Conservation (phyloP, 2,797 vertebrate genomes). For the Halcyon chelicuti region DNA sequence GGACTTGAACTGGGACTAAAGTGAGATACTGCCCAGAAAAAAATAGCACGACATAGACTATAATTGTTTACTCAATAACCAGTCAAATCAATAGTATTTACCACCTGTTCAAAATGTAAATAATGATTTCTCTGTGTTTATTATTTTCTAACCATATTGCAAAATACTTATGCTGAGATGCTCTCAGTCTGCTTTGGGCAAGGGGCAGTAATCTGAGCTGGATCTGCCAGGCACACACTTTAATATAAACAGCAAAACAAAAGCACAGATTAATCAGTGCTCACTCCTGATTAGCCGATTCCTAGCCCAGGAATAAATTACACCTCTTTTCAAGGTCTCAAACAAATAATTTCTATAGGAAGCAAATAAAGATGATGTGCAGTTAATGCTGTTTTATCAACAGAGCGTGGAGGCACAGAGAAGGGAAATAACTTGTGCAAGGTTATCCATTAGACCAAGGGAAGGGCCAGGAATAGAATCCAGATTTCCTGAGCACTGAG, state of each 20-base stretch:
- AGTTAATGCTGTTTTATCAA: neutral
- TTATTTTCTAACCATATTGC: neutral
- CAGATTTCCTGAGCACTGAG: conserved; percentile 36
- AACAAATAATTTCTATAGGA: neutral
- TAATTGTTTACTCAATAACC: neutral
- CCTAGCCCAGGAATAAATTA: neutral
- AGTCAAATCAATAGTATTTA: neutral
- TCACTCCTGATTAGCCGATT: neutral
- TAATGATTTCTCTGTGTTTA: neutral
- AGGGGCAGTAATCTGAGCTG: neutral
- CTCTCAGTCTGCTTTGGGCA: neutral
- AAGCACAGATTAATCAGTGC: neutral
- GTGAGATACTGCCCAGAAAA: neutral
- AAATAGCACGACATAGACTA: neutral
- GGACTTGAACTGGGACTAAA: neutral
- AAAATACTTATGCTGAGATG: neutral
- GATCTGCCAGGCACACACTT: neutral
- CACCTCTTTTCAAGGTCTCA: neutral
- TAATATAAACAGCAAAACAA: neutral
- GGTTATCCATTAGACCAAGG: neutral
- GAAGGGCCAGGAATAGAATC: conserved; percentile 33
- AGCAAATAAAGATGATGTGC: neutral
- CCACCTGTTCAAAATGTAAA: neutral
- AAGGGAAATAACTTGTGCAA: neutral
- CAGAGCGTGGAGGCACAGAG: neutral